Evolutionary conservation across 1,140 invertebrate species (phyloP), one percentile per base, ranked within the genome.

Genomic region (Chironomus striatipennis): DNA sequence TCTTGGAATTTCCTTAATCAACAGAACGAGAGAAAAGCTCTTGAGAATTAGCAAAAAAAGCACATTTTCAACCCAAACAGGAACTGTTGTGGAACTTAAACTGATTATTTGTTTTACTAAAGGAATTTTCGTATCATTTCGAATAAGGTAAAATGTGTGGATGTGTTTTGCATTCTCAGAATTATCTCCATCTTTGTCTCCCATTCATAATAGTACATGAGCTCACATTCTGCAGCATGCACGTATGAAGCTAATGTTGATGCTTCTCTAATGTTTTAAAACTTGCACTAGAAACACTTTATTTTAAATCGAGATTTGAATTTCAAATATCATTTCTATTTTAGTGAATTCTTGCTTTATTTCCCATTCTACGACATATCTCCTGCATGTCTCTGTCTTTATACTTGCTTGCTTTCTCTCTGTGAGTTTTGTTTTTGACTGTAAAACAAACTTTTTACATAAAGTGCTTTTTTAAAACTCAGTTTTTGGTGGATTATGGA

Each of bases 251-350:
- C 20, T 70, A 70, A 70, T 70, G 65, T 70, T 70, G 65, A 21
- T 57, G 47, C 47, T n/a, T 12, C 7, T 57, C n/a, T 57, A 57
- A 34, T 34, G 24, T 34, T 34, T 34, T 34, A 34, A 57, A n/a
- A n/a, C 47, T 12, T 57, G 47, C 47, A 57, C 47, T 34, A 57
- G 47, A 57, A 57, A 57, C 47, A 57, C 47, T 57, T 57, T 57
- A 57, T 57, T 57, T 57, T 57, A n/a, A 57, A 57, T 70, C 65
- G 65, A 70, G 65, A 70, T 70, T 70, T 18, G 65, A 70, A 70
- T 70, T 70, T 20, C 9, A 70, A 70, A 70, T n/a, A 57, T n/a
- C 4, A 47, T 15, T 10, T 15, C 47, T n/a, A n/a, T 57, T n/a
- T 34, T 34, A 34, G 24, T 34, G 24, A 1, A 15, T 57, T 15